phyloP scores from a whole-genome alignment of 2,888 invertebrate genomes.

The Caenorhabditis sp. region DNA sequence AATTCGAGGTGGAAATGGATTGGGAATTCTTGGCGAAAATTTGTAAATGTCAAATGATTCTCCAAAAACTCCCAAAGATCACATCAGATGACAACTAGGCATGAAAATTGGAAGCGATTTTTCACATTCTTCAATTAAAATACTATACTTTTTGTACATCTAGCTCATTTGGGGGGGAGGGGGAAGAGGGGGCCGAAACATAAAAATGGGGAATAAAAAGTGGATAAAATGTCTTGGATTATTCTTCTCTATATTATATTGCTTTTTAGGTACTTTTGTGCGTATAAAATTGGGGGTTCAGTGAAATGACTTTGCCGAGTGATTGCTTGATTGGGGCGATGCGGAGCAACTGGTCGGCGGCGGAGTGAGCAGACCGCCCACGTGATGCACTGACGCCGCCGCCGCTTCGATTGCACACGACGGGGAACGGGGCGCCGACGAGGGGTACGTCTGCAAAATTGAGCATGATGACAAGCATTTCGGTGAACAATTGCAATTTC shows the following conservation, averaged over 20 bases:
- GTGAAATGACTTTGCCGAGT: constrained; percentile 67
- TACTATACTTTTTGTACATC: constrained; percentile 24
- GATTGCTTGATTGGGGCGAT: constrained; percentile 62
- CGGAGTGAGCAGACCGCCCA: constrained; percentile 61
- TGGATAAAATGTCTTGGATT: too few species aligned
- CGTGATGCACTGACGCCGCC: constrained; percentile 30
- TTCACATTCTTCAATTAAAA: too few species aligned
- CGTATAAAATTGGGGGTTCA: constrained; percentile 14
- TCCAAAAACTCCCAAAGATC: not conserved
- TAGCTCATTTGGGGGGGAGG: constrained; percentile 8
- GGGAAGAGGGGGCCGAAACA: not conserved
- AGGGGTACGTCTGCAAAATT: constrained; percentile 57
- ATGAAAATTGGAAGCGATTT: too few species aligned
- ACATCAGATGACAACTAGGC: not conserved
- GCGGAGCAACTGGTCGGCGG: constrained; percentile 69
- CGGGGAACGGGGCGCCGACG: constrained; percentile 64
- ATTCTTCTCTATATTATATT: too few species aligned
- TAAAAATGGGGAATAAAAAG: constrained; percentile 1
- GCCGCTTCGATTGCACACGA: constrained; percentile 64
- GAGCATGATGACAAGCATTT: not conserved
- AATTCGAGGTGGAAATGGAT: too few species aligned
- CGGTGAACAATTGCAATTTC: too few species aligned
- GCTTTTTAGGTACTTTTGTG: not conserved
- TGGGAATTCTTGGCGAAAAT: too few species aligned
- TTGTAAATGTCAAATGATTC: not conserved